A percentile compares a stretch with the other conserved stretches of the same genome.
phyloP scores from a whole-genome alignment of 2,888 invertebrate genomes.

The Oegoconia quadripuncta region DNA sequence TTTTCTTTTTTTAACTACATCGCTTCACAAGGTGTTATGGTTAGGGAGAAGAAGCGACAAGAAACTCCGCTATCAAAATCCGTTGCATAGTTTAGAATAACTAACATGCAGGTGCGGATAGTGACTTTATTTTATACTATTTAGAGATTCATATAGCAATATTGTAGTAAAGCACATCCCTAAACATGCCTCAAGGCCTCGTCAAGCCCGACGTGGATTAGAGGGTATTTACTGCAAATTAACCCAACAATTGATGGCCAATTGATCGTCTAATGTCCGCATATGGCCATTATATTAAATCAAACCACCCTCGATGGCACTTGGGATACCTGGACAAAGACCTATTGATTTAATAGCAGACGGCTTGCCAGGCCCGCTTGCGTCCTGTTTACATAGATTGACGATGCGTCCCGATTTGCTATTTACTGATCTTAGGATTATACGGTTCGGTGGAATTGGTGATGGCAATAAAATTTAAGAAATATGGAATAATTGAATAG shows the following conservation, averaged over 20 bases:
- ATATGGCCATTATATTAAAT: conserved; percentile 73
- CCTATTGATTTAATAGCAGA: conserved; percentile 65
- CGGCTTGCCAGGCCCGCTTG: conserved; percentile 28
- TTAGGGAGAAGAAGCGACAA: no score
- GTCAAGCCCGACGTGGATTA: conserved; percentile 11
- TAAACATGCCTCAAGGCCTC: neutral
- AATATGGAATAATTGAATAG: no score
- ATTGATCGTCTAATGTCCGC: conserved; percentile 72
- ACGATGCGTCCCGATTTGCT: conserved; percentile 21
- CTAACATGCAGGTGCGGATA: no score
- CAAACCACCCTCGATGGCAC: conserved; percentile 49
- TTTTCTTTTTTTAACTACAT: no score
- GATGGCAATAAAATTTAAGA: no score
- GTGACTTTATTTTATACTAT: no score
- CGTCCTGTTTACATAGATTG: conserved; percentile 47
- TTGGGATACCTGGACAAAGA: conserved; percentile 64
- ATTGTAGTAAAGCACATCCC: no score
- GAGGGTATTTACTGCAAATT: conserved; percentile 66
- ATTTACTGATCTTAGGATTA: conserved; percentile 21
- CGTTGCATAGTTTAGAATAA: no score
- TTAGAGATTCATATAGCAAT: no score
- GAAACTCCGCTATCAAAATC: no score
- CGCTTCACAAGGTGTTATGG: no score
- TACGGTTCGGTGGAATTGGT: neutral
- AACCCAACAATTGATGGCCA: conserved; percentile 69